Evolutionary conservation across 2,797 vertebrate species (phyloP).

Genomic region (Myotis pilosus): DNA sequence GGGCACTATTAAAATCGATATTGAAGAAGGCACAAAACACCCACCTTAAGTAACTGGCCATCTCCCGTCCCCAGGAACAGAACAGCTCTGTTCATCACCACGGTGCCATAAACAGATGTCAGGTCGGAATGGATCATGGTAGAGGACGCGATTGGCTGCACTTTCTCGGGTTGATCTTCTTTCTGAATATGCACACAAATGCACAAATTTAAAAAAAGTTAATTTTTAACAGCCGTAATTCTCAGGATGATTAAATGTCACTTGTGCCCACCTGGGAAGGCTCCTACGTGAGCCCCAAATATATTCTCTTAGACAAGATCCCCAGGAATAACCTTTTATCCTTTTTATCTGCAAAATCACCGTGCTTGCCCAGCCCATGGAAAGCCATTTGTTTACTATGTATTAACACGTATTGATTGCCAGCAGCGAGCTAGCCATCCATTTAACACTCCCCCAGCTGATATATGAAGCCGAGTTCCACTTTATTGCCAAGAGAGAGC

Average conservation of each 20-base stretch:
- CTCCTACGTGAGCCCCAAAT: not conserved
- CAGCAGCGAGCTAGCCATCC: conserved; percentile 41
- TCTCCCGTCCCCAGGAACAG: conserved; percentile 87
- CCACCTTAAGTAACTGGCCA: conserved; percentile 88
- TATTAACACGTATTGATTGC: conserved; percentile 50
- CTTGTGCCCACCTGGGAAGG: not conserved
- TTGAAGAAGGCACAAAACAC: conserved; percentile 59
- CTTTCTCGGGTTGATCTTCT: conserved; percentile 35
- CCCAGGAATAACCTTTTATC: not conserved
- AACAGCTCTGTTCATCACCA: conserved; percentile 84
- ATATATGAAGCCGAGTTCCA: not conserved
- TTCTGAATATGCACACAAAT: conserved; percentile 75
- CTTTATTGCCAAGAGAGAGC: conserved; percentile 6
- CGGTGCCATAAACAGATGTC: conserved; percentile 85
- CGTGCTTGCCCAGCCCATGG: not conserved
- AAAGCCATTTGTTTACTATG: conserved; percentile 3
- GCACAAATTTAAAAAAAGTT: conserved; percentile 51
- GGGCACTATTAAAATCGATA: not conserved
- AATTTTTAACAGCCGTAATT: conserved; percentile 41
- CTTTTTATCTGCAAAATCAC: conserved; percentile 1
- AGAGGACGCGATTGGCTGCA: conserved; percentile 80
- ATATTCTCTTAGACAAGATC: conserved; percentile 40
- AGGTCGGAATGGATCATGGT: conserved; percentile 84
- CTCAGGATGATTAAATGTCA: conserved; percentile 41
- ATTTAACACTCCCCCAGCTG: conserved; percentile 27